Base-by-base conservation (phyloP, 2,888 invertebrate species). In the Ophioninae sp. region DNA sequence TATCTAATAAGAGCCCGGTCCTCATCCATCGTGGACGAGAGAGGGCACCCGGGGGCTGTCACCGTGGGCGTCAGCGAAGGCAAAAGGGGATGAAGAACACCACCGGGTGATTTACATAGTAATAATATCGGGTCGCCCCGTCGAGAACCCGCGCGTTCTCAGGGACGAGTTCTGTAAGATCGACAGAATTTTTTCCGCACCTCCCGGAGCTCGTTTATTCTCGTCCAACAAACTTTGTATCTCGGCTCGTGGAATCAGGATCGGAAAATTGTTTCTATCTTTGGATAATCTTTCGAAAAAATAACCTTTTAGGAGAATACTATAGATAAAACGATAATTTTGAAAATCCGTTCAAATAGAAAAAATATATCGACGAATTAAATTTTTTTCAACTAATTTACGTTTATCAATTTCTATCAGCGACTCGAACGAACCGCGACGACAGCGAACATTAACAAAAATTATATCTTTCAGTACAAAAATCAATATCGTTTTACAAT, bases 91-190 rank as follows among this genome's bases (percentile, higher is more conserved):
- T 79, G 86, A 82, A 83, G 41, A 50, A 81, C 79, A 83, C 88
- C 89, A 88, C 87, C 88, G 89, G 89, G 90, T 92, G 92, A 93
- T 93, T 93, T 93, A 92, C 93, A 93, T 93, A 92, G 93, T 93
- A 93, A 93, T 93, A 93, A 93, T 93, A 93, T 92, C 90, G 90
- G 90, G 89, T 88, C 89, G 88, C 83, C 78, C 61, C 82, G 75
- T 56, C 72, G 83, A 83, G 70, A 78, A 56, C 68, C 78, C 59
- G 62, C 57, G 59, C 77, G 65, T n/a, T 74, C 62, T 50, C 75
- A 44, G 59, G 78, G 69, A 84, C 73, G 73, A 68, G 65, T 59
- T 57, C 50, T 64, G 44, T 68, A 21, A 68, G 67, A 72, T 73
- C 21, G 13, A 65, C 57, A 44, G 62, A 73, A 79, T 67, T 64